Conservation (phyloP, 2,797 vertebrate species). For the Nasua narica region DNA sequence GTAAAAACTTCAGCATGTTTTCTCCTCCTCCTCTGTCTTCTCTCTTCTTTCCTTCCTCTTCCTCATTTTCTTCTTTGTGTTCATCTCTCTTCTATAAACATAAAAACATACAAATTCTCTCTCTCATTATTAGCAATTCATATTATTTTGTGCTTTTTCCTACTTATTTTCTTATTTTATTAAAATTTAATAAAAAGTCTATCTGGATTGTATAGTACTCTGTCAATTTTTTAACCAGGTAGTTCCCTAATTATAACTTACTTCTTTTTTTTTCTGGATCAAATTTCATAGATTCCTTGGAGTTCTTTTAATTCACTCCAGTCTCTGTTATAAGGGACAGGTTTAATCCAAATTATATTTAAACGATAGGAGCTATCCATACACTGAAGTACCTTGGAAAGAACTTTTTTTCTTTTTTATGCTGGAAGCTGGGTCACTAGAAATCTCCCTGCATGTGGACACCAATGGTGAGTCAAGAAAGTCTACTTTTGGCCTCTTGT, state of each 20-base stretch:
- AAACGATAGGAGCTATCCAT: background rate
- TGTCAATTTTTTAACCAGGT: background rate
- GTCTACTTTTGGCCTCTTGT: background rate
- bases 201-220: background rate
- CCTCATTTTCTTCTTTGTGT: background rate
- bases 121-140: background rate
- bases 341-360: background rate
- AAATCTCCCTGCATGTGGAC: background rate
- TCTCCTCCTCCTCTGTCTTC: background rate
- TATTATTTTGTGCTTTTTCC: background rate
- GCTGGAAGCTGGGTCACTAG: background rate
- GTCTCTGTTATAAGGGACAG: background rate
- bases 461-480: background rate
- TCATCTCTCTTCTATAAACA: background rate
- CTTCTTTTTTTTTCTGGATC: background rate
- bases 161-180: background rate
- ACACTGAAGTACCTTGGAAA: background rate
- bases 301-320: background rate
- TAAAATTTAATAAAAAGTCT: background rate
- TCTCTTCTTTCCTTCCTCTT: background rate
- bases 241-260: background rate
- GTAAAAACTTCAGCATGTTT: background rate
- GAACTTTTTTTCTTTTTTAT: background rate
- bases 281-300: background rate
- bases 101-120: background rate